Conservation (phyloP, 2,888 invertebrate species). For the Corbicula japonica region DNA sequence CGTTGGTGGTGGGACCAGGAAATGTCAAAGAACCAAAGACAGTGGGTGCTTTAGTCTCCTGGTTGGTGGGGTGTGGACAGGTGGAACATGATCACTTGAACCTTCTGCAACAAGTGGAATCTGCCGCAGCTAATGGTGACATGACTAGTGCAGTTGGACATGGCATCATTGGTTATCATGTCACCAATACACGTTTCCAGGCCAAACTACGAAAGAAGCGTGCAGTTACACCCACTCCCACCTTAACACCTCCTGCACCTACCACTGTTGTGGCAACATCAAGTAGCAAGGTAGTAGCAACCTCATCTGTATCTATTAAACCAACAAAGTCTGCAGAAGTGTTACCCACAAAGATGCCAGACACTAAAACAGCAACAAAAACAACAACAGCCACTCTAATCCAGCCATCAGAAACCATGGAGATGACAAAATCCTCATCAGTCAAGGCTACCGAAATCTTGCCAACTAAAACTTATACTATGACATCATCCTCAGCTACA, state of each 20-base stretch:
- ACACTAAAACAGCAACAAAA: slow-evolving; percentile 42
- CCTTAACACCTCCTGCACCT: slow-evolving; percentile 79
- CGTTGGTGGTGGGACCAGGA: slow-evolving; percentile 84
- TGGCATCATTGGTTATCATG: slow-evolving; percentile 92
- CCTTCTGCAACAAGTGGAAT: slow-evolving; percentile 90
- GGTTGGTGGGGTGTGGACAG: slow-evolving; percentile 92
- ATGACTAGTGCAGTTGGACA: slow-evolving; percentile 90
- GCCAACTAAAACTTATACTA: slow-evolving; percentile 63
- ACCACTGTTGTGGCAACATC: slow-evolving; percentile 77
- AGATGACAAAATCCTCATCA: slow-evolving; percentile 46
- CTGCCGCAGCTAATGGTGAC: slow-evolving; percentile 91
- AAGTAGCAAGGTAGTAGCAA: slow-evolving; percentile 82
- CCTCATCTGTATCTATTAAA: slow-evolving; percentile 80
- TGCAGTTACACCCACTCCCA: slow-evolving; percentile 81
- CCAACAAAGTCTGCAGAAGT: slow-evolving; percentile 73
- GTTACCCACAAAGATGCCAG: slow-evolving; percentile 59
- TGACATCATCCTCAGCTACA: slow-evolving; percentile 59
- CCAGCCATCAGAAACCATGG: slow-evolving; percentile 58
- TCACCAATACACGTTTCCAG: slow-evolving; percentile 88
- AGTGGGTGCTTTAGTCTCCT: slow-evolving; percentile 81
- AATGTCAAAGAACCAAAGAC: slow-evolving; percentile 76
- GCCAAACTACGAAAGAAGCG: slow-evolving; percentile 83
- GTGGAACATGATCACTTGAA: slow-evolving; percentile 90
- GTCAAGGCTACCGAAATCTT: slow-evolving; percentile 51
- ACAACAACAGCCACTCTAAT: slow-evolving; percentile 55